Conservation (phyloP, 2,113 vertebrate genomes). For the Datnioides undecimradiatus region DNA sequence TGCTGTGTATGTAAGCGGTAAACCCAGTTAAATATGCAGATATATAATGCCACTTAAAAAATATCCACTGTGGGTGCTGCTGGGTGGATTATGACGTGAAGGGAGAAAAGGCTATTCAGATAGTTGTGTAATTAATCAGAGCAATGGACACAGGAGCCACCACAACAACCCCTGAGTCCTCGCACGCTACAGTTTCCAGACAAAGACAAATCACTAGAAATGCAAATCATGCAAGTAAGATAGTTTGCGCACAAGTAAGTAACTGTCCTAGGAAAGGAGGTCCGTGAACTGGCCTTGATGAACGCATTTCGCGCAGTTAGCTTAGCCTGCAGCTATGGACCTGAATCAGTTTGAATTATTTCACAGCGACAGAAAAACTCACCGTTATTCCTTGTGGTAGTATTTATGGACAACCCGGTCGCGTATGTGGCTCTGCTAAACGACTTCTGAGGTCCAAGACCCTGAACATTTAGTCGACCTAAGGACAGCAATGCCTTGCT, state of each 20-base stretch:
- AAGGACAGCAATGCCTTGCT: slow-evolving; percentile 61
- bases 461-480: slow-evolving; percentile 58
- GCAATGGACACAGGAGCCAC: neutral
- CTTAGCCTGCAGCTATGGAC: neutral
- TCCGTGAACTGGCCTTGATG: neutral
- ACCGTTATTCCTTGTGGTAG: slow-evolving; percentile 57
- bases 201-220: neutral
- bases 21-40: no score
- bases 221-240: neutral
- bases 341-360: neutral
- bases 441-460: slow-evolving; percentile 24
- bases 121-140: neutral
- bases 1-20: neutral
- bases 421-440: slow-evolving; percentile 56
- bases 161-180: neutral
- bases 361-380: neutral
- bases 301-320: slow-evolving; percentile 5
- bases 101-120: neutral
- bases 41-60: no score
- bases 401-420: slow-evolving; percentile 17
- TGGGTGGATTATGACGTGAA: neutral
- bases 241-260: no score
- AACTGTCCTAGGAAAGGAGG: neutral
- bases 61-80: neutral
- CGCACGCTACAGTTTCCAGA: no score